These are phyloP conservation scores for Nesoenas mayeri DNA, from an alignment of 2,113 vertebrate genomes.

Conservation along the genomic window DNA sequence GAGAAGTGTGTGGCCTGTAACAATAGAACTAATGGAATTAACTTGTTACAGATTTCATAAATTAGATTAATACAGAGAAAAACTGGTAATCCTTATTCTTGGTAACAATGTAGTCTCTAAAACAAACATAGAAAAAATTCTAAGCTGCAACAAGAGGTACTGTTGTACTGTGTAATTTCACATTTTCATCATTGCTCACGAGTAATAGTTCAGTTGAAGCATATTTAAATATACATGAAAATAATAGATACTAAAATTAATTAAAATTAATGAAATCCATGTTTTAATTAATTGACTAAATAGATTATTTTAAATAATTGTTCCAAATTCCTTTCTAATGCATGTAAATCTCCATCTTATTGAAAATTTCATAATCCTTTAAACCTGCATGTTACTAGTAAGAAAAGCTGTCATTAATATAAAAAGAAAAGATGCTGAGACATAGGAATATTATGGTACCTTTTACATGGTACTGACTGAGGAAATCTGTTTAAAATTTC, in stretches of 20 bases:
- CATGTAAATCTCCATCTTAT: not conserved
- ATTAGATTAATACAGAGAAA: slow-evolving; percentile 18
- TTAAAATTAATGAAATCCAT: not conserved
- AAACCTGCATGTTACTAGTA: not conserved
- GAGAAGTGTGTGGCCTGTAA: not conserved
- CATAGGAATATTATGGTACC: not conserved
- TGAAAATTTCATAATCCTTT: not conserved
- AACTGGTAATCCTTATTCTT: not conserved
- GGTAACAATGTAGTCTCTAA: not conserved
- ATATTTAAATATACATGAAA: not conserved
- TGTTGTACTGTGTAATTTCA: not conserved
- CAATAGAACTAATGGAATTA: slow-evolving; percentile 29
- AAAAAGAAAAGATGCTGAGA: not conserved
- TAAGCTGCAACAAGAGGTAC: not conserved
- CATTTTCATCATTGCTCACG: not conserved
- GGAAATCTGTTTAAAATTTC: not conserved
- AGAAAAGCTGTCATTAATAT: not conserved
- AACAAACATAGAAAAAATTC: not conserved
- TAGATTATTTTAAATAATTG: not conserved
- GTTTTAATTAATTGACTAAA: not conserved
- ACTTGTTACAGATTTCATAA: slow-evolving; percentile 5
- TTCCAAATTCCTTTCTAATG: not conserved
- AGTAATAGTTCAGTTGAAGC: not conserved
- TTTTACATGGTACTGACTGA: not conserved
- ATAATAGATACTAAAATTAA: not conserved